A percentile compares a stretch with the other conserved stretches of the same genome.
phyloP scores from a whole-genome alignment of 2,797 vertebrate species.

The Dallia pectoralis region DNA sequence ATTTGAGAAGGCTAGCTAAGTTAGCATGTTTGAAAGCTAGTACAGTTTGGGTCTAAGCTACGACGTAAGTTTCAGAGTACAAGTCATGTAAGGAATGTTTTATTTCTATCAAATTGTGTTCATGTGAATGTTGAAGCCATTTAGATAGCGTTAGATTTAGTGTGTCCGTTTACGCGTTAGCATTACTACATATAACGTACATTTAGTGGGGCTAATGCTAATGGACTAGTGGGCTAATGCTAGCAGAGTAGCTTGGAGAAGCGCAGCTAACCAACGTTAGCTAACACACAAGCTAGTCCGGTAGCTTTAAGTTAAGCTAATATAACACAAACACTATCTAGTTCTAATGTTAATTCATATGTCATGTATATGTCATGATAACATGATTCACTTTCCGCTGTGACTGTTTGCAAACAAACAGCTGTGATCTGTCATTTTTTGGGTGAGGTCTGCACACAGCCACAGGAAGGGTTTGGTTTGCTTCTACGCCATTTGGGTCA shows the following conservation, averaged over 20 bases:
- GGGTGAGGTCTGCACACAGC: not conserved
- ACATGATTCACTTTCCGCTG: not conserved
- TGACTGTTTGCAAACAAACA: not conserved
- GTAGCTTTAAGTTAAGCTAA: not conserved
- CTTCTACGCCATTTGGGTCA: no score
- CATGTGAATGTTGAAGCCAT: constrained; percentile 16
- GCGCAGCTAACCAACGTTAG: no score
- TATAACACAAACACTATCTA: not conserved
- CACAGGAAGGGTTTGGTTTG: not conserved
- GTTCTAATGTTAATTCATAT: not conserved
- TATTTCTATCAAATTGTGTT: not conserved
- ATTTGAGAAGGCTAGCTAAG: constrained; percentile 19
- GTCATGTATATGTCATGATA: not conserved
- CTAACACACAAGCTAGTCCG: not conserved
- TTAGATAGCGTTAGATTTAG: constrained; percentile 4
- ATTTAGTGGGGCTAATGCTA: no score
- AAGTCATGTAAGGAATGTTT: not conserved
- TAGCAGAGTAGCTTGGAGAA: no score
- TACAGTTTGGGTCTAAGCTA: not conserved
- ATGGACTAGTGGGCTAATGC: no score
- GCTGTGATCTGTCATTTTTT: not conserved
- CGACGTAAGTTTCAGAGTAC: not conserved
- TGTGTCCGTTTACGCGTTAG: not conserved
- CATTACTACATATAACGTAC: no score
- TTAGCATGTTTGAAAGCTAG: constrained; percentile 16